Evolutionary conservation across 1,140 invertebrate genomes (phyloP).

Genomic region (Euborellia annulipes): DNA sequence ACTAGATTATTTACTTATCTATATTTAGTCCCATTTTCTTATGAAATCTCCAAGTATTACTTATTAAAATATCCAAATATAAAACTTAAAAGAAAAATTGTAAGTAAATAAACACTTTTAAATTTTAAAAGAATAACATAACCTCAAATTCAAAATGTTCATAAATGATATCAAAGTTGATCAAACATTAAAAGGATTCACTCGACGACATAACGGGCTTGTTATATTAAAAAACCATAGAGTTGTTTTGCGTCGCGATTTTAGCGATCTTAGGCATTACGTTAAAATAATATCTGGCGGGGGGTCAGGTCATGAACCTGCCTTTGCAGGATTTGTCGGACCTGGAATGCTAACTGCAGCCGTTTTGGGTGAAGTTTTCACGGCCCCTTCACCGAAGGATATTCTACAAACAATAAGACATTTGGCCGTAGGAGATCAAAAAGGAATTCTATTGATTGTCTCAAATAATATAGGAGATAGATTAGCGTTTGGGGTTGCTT

Average conservation of each 20-base stretch:
- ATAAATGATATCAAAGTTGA: conserved; percentile 31
- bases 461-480: conserved; percentile 48
- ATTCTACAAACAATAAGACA: conserved; percentile 36
- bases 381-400: conserved; percentile 36
- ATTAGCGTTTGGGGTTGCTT: conserved; percentile 44
- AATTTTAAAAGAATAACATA: too few species aligned
- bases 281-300: conserved; percentile 49
- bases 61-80: too few species aligned
- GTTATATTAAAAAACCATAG: conserved; percentile 27
- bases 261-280: conserved; percentile 20
- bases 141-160: conserved; percentile 29
- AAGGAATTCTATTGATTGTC: conserved; percentile 39
- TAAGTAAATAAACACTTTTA: too few species aligned
- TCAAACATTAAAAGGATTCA: conserved; percentile 33
- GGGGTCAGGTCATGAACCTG: conserved; percentile 48
- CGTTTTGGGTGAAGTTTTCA: conserved; percentile 42
- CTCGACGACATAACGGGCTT: conserved; percentile 30
- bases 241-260: conserved; percentile 32
- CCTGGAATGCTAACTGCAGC: conserved; percentile 48
- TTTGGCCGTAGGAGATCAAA: conserved; percentile 21
- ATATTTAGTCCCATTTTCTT: too few species aligned
- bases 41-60: too few species aligned
- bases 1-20: too few species aligned
- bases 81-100: too few species aligned
- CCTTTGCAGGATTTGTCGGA: conserved; percentile 45